phyloP scores from a whole-genome alignment of 2,113 vertebrate species.

The Lepidothrix coronata region DNA sequence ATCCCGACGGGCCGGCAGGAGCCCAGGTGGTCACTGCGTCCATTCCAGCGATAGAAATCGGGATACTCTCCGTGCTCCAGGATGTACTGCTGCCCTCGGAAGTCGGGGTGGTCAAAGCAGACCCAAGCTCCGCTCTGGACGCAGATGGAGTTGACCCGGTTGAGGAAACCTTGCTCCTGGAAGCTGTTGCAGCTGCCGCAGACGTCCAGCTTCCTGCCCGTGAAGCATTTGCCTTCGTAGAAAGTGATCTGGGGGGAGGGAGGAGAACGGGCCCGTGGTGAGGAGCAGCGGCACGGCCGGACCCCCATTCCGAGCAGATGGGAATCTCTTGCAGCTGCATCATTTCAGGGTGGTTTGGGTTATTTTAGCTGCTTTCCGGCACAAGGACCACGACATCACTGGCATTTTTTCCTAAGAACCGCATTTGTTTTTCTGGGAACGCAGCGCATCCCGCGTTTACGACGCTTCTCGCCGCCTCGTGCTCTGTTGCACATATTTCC shows the following conservation, averaged over 20 bases:
- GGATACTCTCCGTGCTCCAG: constrained; percentile 89
- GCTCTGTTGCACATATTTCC: background rate
- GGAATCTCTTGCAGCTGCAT: background rate
- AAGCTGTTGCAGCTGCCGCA: constrained; percentile 88
- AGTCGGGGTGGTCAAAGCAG: constrained; percentile 87
- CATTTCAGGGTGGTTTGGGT: background rate
- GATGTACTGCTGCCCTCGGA: constrained; percentile 88
- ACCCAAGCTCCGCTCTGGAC: constrained; percentile 90
- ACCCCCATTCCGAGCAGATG: background rate
- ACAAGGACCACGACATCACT: background rate
- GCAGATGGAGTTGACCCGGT: constrained; percentile 87
- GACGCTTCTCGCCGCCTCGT: background rate
- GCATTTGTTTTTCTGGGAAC: background rate
- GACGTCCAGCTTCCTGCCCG: constrained; percentile 85
- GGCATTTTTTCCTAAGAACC: background rate
- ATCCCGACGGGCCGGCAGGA: constrained; percentile 89
- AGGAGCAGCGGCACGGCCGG: fast-evolving
- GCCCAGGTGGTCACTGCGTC: constrained; percentile 89
- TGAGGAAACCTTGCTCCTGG: constrained; percentile 90
- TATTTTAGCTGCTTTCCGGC: background rate
- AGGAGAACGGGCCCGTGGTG: fast-evolving
- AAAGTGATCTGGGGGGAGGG: constrained; percentile 80
- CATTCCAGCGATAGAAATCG: constrained; percentile 87
- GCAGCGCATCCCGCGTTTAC: background rate
- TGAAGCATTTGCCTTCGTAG: constrained; percentile 90